Conservation (phyloP, 1,140 invertebrate genomes). For the Caerostris extrusa region DNA sequence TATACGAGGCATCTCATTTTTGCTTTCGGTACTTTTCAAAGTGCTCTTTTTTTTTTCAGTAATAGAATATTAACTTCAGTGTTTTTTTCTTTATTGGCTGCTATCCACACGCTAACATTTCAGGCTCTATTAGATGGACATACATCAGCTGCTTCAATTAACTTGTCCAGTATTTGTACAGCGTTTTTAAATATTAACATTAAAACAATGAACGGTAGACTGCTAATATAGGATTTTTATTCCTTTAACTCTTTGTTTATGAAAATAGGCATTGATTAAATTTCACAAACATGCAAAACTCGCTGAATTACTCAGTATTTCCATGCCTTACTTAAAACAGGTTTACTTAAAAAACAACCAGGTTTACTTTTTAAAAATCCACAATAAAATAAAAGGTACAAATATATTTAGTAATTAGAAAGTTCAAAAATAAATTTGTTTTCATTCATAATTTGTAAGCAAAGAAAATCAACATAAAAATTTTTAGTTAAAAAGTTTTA, state of each 20-base stretch:
- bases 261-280: not conserved
- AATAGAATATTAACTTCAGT: conserved; percentile 22
- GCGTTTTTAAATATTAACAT: conserved; percentile 5
- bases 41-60: not conserved
- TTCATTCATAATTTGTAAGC: too few species aligned
- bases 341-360: too few species aligned
- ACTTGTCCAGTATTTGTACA: conserved; percentile 22
- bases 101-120: conserved; percentile 25
- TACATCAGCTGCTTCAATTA: conserved; percentile 29
- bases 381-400: too few species aligned
- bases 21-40: not conserved
- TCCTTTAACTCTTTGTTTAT: not conserved
- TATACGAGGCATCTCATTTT: conserved; percentile 34
- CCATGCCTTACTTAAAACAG: too few species aligned
- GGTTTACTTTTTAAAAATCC: too few species aligned
- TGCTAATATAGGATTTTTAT: too few species aligned
- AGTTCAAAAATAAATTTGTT: too few species aligned
- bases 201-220: not conserved
- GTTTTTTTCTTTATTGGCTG: conserved; percentile 12
- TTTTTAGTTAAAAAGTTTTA: too few species aligned
- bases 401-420: too few species aligned
- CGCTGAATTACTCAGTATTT: too few species aligned
- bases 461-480: too few species aligned
- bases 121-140: not conserved
- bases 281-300: not conserved